Base-by-base conservation (phyloP, 2,797 vertebrate genomes). In the Selene dorsalis region DNA sequence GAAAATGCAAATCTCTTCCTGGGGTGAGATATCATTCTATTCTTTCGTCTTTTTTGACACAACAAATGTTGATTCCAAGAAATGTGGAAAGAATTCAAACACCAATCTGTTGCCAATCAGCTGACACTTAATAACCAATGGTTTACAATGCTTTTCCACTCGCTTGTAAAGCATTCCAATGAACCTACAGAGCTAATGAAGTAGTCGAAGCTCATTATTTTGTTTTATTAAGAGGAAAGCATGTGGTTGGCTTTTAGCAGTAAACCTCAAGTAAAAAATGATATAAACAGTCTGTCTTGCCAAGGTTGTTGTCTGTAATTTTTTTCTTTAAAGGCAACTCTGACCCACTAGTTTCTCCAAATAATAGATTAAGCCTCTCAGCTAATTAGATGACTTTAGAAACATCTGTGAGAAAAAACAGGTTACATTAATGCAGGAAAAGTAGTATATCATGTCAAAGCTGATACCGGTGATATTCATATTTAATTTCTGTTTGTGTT, bases 1-100 rank as follows among this genome's bases (percentile, higher is more conserved):
- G 94, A 96, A 84, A 93, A 92, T 17, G 81, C 97, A 72, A 97
- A 96, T 84, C 82, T 55, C 24, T 95, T 94, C 85, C 87, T 94
- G 69, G 78, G 89, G 97, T 97, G 94, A 97, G 87, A 65, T 55
- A 20, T 56, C 22, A 77, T 43, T 41, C 61, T n/a, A 26, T 30
- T 30, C 56, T 66, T 6, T 0, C 47, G 9, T 13, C 26, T 1
- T 18, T 10, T 67, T 13, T 53, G 35, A 32, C 26, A 73, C 24
- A 71, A 43, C 48, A 72, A 66, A 48, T 14, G 13, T 41, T 52
- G 24, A 63, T 30, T 71, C 32, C 50, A 41, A 67, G 28, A 61
- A 84, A 75, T 1, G 3, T 24, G 9, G 9, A 73, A 7, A 65
- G 47, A 17, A 43, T 65, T 18, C 26, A 3, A 48, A 41, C 10